Evolutionary conservation across 2,113 vertebrate genomes (phyloP).

Genomic region (Suricata suricatta): DNA sequence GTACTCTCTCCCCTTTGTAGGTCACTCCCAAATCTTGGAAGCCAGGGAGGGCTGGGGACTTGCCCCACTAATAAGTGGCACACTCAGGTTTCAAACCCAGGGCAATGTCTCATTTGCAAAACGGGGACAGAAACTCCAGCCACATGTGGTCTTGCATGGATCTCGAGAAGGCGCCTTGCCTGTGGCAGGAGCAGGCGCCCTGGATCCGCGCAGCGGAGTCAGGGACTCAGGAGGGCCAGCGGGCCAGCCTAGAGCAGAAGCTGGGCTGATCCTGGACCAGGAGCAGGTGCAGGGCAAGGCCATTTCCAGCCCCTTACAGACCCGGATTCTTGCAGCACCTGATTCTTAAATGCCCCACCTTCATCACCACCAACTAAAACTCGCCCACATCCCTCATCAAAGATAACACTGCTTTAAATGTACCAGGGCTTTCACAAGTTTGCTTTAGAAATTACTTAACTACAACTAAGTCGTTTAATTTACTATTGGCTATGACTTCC

Average conservation of each 20-base stretch:
- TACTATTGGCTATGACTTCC: constrained; percentile 41
- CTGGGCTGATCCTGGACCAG: not conserved
- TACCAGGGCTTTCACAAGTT: not conserved
- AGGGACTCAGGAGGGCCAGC: not conserved
- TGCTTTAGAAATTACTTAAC: constrained; percentile 39
- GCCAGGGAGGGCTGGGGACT: not conserved
- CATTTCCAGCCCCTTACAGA: not conserved
- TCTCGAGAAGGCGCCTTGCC: not conserved
- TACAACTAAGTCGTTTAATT: constrained; percentile 41
- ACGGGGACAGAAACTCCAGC: not conserved
- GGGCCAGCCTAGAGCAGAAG: fast-evolving
- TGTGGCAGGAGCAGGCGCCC: not conserved
- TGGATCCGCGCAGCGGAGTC: fast-evolving
- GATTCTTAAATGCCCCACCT: not conserved
- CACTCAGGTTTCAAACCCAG: not conserved
- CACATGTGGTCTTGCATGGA: fast-evolving
- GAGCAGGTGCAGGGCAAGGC: not conserved
- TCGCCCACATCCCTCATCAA: not conserved
- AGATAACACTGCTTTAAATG: constrained; percentile 8
- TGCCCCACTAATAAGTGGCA: not conserved
- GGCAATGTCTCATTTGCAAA: not conserved
- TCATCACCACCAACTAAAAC: not conserved
- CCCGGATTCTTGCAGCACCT: not conserved
- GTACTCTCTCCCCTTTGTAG: not conserved
- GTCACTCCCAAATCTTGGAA: not conserved